A percentile compares a stretch with the other conserved stretches of the same genome.
Evolutionary conservation across 2,113 vertebrate species (phyloP).

Genomic region (Anarrhichthys ocellatus): DNA sequence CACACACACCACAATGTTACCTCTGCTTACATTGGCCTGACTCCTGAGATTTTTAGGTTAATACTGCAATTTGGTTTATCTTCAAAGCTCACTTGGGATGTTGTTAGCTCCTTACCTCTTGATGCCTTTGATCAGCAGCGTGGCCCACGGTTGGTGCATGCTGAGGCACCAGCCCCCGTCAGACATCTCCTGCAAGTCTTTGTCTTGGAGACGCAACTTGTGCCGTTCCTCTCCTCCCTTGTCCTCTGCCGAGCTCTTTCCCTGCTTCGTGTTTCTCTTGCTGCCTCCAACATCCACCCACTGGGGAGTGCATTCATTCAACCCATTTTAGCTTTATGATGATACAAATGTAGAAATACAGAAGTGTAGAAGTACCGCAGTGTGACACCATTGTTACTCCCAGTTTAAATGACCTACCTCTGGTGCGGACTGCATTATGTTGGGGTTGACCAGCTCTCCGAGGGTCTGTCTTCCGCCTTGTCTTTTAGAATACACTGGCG

Average conservation of each 20-base stretch:
- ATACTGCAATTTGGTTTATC: not conserved
- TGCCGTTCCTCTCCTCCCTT: constrained; percentile 71
- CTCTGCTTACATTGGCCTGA: not conserved
- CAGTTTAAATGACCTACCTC: constrained; percentile 78
- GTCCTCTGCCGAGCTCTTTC: constrained; percentile 9
- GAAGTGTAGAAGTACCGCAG: not conserved
- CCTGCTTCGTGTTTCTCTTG: constrained; percentile 67
- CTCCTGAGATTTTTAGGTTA: not conserved
- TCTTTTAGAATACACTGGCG: constrained; percentile 53
- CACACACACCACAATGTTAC: not conserved
- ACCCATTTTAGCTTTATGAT: not conserved
- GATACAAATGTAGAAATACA: not conserved
- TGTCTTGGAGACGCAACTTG: constrained; percentile 91
- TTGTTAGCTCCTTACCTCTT: constrained; percentile 85
- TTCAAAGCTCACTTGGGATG: too few species aligned
- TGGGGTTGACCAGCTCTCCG: constrained; percentile 91
- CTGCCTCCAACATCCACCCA: constrained; percentile 89
- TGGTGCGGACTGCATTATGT: constrained; percentile 88
- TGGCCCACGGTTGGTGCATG: constrained; percentile 98
- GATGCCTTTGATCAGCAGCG: constrained; percentile 91
- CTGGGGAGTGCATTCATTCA: constrained; percentile 66
- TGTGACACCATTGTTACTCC: not conserved
- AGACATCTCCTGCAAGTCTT: constrained; percentile 94
- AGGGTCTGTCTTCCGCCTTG: constrained; percentile 64
- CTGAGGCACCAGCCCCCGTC: constrained; percentile 97